A percentile compares a stretch with the other conserved stretches of the same genome.
Conservation (phyloP, 2,797 vertebrate species). For the Amblyopsis hoosieri region DNA sequence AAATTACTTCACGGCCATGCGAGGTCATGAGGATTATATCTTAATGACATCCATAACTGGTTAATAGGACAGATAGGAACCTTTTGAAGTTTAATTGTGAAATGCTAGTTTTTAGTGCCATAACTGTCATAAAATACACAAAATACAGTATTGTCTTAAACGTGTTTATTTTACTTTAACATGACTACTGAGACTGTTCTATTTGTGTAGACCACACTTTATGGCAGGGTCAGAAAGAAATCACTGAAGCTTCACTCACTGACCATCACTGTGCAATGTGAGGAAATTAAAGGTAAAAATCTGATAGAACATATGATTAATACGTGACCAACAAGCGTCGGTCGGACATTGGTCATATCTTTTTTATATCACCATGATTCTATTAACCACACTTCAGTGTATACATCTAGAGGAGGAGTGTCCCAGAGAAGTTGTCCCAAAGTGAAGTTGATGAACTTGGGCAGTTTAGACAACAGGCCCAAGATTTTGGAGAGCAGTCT, state of each 20-base stretch:
- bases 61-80: slow-evolving; percentile 42
- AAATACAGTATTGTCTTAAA: neutral
- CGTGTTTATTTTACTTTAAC: neutral
- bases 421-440: slow-evolving; percentile 20
- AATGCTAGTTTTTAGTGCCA: neutral
- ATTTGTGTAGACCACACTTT: slow-evolving; percentile 4
- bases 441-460: slow-evolving; percentile 54
- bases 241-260: neutral
- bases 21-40: slow-evolving; percentile 34
- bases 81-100: slow-evolving; percentile 30
- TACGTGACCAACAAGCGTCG: neutral
- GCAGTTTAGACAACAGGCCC: slow-evolving; percentile 49
- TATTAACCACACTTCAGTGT: neutral
- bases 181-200: neutral
- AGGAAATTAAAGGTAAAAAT: slow-evolving; percentile 14
- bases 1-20: slow-evolving; percentile 69
- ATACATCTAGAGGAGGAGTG: slow-evolving; percentile 11
- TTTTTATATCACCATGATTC: slow-evolving; percentile 32
- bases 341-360: slow-evolving; percentile 3
- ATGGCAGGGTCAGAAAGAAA: slow-evolving; percentile 2
- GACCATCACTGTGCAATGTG: slow-evolving; percentile 3
- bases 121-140: neutral
- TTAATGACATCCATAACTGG: slow-evolving; percentile 65
- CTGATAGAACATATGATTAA: slow-evolving; percentile 24
- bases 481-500: slow-evolving; percentile 33